These are phyloP conservation scores for Mythimna impura DNA, from an alignment of 2,888 invertebrate genomes.

Conservation along the genomic window DNA sequence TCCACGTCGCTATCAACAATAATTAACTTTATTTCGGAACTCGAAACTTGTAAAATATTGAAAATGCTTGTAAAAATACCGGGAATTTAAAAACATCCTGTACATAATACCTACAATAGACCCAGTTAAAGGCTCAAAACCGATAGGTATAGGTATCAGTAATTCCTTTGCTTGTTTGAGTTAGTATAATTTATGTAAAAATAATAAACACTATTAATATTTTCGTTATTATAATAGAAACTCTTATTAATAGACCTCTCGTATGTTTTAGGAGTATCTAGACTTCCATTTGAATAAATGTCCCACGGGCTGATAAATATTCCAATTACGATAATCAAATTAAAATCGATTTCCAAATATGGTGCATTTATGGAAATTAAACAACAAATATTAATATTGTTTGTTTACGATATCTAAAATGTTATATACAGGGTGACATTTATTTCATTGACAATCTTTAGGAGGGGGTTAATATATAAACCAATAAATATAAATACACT, in stretches of 20 bases:
- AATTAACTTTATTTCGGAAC: no score
- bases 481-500: background rate
- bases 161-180: constrained; percentile 23
- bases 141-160: background rate
- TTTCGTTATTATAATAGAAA: constrained; percentile 29
- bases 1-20: no score
- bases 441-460: background rate
- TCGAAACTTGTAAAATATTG: no score
- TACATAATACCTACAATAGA: background rate
- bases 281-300: constrained; percentile 43
- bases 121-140: no score
- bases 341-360: constrained; percentile 46
- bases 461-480: background rate
- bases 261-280: constrained; percentile 41
- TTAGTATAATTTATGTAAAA: constrained; percentile 54
- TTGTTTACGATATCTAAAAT: constrained; percentile 3
- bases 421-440: background rate
- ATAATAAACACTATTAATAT: constrained; percentile 46
- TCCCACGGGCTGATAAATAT: constrained; percentile 55
- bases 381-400: constrained; percentile 27
- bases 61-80: no score
- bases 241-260: constrained; percentile 46
- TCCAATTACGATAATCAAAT: constrained; percentile 48
- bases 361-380: constrained; percentile 33
- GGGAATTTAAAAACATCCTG: background rate